Conservation (phyloP, 1,140 invertebrate species). For the Solenopsis invicta region DNA sequence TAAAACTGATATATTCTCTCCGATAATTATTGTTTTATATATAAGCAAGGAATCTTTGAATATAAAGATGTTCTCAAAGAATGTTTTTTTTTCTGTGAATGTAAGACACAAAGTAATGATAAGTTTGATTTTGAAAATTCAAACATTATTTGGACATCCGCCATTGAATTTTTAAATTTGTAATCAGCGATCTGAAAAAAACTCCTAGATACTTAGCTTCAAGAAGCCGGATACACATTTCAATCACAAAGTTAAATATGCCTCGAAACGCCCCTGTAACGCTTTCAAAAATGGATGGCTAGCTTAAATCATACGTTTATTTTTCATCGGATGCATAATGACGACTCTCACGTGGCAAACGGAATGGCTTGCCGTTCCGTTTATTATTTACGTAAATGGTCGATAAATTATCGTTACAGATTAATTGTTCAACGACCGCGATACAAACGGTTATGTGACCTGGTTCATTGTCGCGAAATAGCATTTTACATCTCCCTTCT, state of each 20-base stretch:
- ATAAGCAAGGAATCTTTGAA: too few species aligned
- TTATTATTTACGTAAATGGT: not conserved
- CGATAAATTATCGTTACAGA: not conserved
- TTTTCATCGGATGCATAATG: not conserved
- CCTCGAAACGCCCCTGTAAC: not conserved
- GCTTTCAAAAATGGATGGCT: not conserved
- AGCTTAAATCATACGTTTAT: not conserved
- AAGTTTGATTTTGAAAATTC: too few species aligned
- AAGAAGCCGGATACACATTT: too few species aligned
- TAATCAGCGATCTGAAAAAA: too few species aligned
- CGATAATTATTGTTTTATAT: too few species aligned
- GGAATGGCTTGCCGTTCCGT: not conserved
- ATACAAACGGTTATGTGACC: constrained; percentile 28
- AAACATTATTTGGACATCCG: too few species aligned
- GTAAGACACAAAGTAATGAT: too few species aligned
- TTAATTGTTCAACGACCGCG: constrained; percentile 17
- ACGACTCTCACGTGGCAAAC: not conserved
- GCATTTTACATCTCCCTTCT: constrained; percentile 15
- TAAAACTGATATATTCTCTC: too few species aligned
- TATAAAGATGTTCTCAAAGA: too few species aligned
- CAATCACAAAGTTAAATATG: not conserved
- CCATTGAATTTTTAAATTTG: too few species aligned
- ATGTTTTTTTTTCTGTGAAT: too few species aligned
- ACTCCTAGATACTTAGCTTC: too few species aligned
- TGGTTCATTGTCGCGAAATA: constrained; percentile 24